phyloP scores from a whole-genome alignment of 2,888 invertebrate species.

The Tinea semifulvella region DNA sequence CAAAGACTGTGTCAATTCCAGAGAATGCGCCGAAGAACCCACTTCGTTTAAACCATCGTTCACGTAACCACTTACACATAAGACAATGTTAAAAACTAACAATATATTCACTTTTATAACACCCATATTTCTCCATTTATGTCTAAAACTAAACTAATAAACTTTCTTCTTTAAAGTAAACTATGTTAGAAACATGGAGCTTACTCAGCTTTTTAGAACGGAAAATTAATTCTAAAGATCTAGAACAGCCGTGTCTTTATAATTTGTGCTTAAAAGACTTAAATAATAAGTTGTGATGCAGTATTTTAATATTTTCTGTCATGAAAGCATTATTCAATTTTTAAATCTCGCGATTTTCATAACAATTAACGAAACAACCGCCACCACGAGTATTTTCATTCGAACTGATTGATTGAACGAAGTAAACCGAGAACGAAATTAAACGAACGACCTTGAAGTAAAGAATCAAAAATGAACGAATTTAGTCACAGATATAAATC shows the following conservation, averaged over 20 bases:
- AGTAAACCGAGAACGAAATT: neutral
- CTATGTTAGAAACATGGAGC: neutral
- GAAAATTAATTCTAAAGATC: neutral
- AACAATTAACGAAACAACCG: neutral
- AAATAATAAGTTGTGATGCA: neutral
- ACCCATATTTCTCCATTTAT: conserved; percentile 33
- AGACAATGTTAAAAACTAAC: conserved; percentile 28
- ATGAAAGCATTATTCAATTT: conserved; percentile 3
- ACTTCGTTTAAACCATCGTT: conserved; percentile 26
- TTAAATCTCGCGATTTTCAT: neutral
- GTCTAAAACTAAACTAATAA: neutral
- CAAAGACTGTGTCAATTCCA: conserved; percentile 68
- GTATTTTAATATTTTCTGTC: neutral
- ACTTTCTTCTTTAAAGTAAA: conserved; percentile 3
- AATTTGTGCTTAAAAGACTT: neutral
- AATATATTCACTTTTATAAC: conserved; percentile 31
- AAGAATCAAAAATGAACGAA: neutral
- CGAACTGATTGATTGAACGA: neutral
- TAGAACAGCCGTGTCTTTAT: neutral
- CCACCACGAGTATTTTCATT: neutral
- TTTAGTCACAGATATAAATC: too few relatives aligned
- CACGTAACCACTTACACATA: conserved; percentile 36
- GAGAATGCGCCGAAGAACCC: neutral
- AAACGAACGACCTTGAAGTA: neutral
- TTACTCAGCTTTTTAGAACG: neutral